Evolutionary conservation across 2,797 vertebrate species (phyloP).

Genomic region (Coreius guichenoti): DNA sequence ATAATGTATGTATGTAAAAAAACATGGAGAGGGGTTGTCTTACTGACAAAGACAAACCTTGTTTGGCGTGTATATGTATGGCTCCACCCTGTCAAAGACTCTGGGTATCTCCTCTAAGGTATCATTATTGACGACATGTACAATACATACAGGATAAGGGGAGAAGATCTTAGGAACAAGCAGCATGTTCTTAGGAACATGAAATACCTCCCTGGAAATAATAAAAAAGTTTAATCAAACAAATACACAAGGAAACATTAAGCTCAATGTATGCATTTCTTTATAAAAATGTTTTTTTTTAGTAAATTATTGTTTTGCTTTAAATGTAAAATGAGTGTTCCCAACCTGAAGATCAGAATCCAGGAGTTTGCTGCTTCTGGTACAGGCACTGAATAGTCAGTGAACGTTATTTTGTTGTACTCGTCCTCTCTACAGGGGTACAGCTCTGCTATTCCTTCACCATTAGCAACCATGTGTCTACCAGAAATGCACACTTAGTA

Average conservation of each 20-base stretch:
- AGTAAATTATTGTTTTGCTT: conserved; percentile 16
- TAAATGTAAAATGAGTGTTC: background rate
- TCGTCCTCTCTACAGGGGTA: conserved; percentile 88
- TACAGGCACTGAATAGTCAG: conserved; percentile 82
- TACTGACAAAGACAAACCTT: conserved; percentile 77
- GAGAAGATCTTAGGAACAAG: conserved; percentile 83
- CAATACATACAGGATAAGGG: conserved; percentile 75
- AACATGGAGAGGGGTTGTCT: background rate
- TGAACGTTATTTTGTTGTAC: conserved; percentile 78
- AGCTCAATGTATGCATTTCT: background rate
- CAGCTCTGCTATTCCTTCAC: conserved; percentile 71
- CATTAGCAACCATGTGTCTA: conserved; percentile 84
- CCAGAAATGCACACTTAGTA: conserved; percentile 31
- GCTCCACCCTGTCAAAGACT: conserved; percentile 79
- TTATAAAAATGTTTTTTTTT: background rate
- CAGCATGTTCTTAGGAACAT: conserved; percentile 83
- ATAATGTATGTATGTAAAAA: background rate
- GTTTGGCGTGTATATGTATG: conserved; percentile 84
- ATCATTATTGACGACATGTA: conserved; percentile 91
- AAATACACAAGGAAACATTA: background rate
- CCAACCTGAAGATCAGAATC: conserved; percentile 90
- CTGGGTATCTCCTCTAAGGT: conserved; percentile 84
- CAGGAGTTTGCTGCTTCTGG: conserved; percentile 80
- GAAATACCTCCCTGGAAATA: conserved; percentile 85
- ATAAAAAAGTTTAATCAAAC: conserved; percentile 5